A percentile compares a stretch with the other conserved stretches of the same genome.
These are phyloP conservation scores for Orientallactaga bullata DNA, from an alignment of 2,113 vertebrate genomes.

Conservation along the genomic window DNA sequence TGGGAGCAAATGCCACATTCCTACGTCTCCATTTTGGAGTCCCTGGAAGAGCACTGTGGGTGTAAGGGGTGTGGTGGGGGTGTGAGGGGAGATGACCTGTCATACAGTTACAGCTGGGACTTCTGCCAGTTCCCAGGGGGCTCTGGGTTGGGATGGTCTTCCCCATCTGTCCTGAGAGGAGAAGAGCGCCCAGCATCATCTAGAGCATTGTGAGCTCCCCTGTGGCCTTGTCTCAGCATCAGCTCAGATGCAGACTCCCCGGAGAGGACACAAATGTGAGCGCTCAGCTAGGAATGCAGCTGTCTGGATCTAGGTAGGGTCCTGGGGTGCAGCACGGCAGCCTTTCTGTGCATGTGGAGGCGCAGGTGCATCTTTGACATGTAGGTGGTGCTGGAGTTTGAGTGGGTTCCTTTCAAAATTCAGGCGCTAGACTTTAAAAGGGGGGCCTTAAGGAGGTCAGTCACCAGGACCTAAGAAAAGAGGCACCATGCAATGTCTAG, in stretches of 20 bases:
- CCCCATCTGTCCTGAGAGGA: background rate
- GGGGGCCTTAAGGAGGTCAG: background rate
- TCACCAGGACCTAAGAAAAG: too few species aligned
- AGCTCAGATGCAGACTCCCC: background rate
- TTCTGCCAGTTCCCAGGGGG: accelerated
- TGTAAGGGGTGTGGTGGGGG: background rate
- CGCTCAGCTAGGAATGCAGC: background rate
- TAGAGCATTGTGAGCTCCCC: too few species aligned
- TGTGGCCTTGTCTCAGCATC: background rate
- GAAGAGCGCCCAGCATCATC: too few species aligned
- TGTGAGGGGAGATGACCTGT: background rate
- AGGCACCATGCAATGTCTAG: accelerated
- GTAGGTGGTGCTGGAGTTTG: background rate
- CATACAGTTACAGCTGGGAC: background rate
- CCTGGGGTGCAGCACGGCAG: background rate
- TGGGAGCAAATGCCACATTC: accelerated
- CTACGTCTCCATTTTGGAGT: background rate
- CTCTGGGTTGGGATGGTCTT: background rate
- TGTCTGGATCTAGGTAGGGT: accelerated
- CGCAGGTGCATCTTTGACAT: too few species aligned
- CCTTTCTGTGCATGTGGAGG: accelerated
- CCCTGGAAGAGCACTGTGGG: too few species aligned
- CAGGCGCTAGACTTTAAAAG: background rate
- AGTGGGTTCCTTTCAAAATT: background rate
- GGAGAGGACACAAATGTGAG: background rate